phyloP scores from a whole-genome alignment of 2,888 invertebrate species.

The Acrobeloides nanus region DNA sequence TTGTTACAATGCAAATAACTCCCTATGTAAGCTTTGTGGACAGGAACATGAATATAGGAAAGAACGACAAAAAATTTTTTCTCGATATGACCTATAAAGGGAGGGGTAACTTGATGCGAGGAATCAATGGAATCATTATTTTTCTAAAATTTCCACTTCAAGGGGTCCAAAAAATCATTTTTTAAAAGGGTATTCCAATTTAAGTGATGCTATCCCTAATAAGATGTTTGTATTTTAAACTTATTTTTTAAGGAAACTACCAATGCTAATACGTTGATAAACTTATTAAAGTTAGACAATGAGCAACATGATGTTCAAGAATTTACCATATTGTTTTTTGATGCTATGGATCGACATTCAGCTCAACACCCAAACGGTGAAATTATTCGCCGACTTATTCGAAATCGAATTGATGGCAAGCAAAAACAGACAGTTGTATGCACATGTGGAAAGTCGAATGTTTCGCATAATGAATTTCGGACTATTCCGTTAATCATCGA shows the following conservation, averaged over 20 bases:
- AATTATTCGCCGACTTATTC: constrained; percentile 18
- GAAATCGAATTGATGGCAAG: constrained; percentile 9
- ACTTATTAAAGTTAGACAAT: constrained; percentile 29
- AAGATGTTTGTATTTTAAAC: background rate
- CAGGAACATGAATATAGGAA: constrained; percentile 2
- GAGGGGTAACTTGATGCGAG: too few relatives aligned
- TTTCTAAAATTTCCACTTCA: too few relatives aligned
- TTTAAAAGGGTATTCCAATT: background rate
- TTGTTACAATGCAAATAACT: constrained; percentile 40
- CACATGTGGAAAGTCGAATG: constrained; percentile 27
- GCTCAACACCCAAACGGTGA: constrained; percentile 41
- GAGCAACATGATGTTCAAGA: constrained; percentile 51
- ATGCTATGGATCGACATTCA: constrained; percentile 41
- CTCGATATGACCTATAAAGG: too few relatives aligned
- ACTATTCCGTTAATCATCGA: constrained; percentile 39
- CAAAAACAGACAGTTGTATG: constrained; percentile 26
- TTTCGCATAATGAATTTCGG: constrained; percentile 13
- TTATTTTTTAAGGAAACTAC: constrained; percentile 28
- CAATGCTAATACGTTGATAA: constrained; percentile 28
- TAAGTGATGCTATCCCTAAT: background rate
- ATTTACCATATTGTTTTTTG: constrained; percentile 44
- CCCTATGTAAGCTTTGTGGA: constrained; percentile 36
- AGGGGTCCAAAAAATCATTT: too few relatives aligned
- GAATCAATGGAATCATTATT: too few relatives aligned
- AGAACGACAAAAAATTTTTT: background rate